Conservation (phyloP, 2,888 invertebrate genomes). For the Chaitophorus viminalis region DNA sequence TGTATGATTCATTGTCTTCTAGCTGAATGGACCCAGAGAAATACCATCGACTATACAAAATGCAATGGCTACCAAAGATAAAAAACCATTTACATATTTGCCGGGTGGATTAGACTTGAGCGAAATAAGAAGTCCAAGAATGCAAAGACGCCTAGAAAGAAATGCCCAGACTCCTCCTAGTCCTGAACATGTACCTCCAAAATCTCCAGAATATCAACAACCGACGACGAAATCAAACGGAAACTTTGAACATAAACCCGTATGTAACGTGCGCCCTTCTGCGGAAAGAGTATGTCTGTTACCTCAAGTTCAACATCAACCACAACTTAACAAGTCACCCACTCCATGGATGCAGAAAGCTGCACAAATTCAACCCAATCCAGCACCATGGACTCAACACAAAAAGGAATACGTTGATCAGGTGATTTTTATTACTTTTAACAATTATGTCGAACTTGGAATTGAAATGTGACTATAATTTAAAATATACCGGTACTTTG, state of each 20-base stretch:
- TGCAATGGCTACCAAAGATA: conserved; percentile 95
- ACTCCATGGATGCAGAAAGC: conserved; percentile 65
- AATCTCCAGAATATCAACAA: conserved; percentile 67
- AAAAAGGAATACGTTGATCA: conserved; percentile 40
- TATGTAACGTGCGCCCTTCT: conserved; percentile 37
- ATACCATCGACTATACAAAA: conserved; percentile 91
- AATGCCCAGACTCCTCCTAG: conserved; percentile 69
- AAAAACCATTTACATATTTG: conserved; percentile 96
- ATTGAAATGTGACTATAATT: background rate
- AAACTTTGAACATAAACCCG: conserved; percentile 65
- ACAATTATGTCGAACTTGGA: background rate
- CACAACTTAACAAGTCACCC: conserved; percentile 66
- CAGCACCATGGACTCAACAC: conserved; percentile 60
- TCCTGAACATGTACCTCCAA: conserved; percentile 68
- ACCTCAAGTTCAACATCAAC: conserved; percentile 48
- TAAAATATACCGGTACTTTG: no score
- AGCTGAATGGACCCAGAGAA: conserved; percentile 68
- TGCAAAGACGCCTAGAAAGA: conserved; percentile 81
- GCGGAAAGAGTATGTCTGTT: conserved; percentile 46
- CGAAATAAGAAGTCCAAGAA: conserved; percentile 88
- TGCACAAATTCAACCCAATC: conserved; percentile 66
- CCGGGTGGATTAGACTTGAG: conserved; percentile 92
- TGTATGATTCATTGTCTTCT: background rate
- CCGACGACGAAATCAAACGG: conserved; percentile 64
- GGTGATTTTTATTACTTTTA: conserved; percentile 27